Evolutionary conservation across 2,113 vertebrate species (phyloP), one percentile per base, ranked within the genome.

Genomic region (Varanus salvator): DNA sequence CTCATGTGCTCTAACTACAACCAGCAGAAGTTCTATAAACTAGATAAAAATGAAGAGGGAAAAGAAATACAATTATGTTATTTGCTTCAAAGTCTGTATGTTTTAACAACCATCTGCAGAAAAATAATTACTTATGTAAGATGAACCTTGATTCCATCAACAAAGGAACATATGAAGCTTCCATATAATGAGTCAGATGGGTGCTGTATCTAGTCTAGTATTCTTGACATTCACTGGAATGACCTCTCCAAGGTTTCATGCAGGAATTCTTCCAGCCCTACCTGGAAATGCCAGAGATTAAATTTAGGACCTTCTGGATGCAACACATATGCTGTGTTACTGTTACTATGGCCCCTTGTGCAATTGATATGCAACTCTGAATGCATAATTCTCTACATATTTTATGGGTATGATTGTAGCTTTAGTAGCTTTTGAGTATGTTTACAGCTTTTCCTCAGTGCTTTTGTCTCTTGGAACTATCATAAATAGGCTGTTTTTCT

Each of bases 11-110:
- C 88, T 83, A 93, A 72, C 38, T 88, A 90, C 64, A 81, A 87
- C 14, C 85, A 87, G 54, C 93, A 88, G 48, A 84, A 90, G 52
- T 80, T 94, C 72, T 89, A 91, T 7, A 76, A 93, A 68, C 23
- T 83, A 54, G 50, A 87, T 87, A 48, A 95, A 89, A 90, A 89
- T n/a, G 91, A 69, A 29, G 74, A 12, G 75, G 2, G 86, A 15
- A 91, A 91, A 89, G 5, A 1, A 3, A 60, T 9, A 38, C 72
- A 90, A 87, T 48, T 27, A 57, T 9, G 92, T 88, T 83, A 21
- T 83, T 87, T 48, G n/a, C 89, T 82, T 86, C 89, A 89, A 92
- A 80, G 44, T 69, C 78, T 69, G 9, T 80, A 21, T 8, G 50
- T 78, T 14, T 91, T 81, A 85, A 19, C 8, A 1, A 21, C 80